A percentile compares a stretch with the other conserved stretches of the same genome.
Evolutionary conservation across 2,113 vertebrate species (phyloP).

Genomic region (Semnopithecus entellus): DNA sequence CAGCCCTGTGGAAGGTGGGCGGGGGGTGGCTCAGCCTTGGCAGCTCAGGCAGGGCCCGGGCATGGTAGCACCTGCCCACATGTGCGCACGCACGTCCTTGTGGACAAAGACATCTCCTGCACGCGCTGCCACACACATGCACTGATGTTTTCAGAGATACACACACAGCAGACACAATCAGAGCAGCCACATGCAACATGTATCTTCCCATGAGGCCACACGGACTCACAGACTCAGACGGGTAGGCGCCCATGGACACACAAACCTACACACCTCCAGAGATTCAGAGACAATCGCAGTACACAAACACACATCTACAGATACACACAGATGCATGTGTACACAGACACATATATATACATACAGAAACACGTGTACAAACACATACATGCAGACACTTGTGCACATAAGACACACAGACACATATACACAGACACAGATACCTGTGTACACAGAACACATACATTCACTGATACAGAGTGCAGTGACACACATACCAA

Average conservation of each 20-base stretch:
- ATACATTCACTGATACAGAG: neutral
- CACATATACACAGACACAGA: neutral
- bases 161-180: neutral
- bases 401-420: neutral
- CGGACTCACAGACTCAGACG: fast-evolving
- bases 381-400: neutral
- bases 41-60: fast-evolving
- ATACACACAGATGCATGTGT: fast-evolving
- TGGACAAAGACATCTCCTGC: neutral
- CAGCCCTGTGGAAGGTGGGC: constrained; percentile 52
- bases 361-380: neutral
- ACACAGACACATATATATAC: neutral
- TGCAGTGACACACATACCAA: neutral
- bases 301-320: neutral
- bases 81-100: fast-evolving
- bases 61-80: fast-evolving
- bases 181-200: fast-evolving
- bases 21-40: neutral
- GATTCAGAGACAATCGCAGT: neutral
- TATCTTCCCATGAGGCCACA: neutral
- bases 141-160: neutral
- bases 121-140: neutral
- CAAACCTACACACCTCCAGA: neutral
- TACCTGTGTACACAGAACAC: neutral
- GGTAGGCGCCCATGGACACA: neutral